Conservation (phyloP, 2,113 vertebrate genomes). For the Semnornis frantzii region DNA sequence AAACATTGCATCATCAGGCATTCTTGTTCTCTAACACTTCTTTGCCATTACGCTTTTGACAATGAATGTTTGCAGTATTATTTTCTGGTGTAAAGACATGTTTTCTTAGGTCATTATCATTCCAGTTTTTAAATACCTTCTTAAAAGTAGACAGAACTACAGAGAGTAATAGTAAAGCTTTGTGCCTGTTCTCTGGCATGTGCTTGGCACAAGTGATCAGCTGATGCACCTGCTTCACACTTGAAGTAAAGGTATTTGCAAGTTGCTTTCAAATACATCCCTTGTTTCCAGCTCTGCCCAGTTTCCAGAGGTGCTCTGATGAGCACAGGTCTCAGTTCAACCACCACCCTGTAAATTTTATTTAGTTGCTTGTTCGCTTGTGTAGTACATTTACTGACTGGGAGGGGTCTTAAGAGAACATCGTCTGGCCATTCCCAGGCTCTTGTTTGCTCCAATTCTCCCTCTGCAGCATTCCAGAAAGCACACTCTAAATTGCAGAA, state of each 20-base stretch:
- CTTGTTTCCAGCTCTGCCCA: slow-evolving; percentile 7
- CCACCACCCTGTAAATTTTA: neutral
- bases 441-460: neutral
- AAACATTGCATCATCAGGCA: slow-evolving; percentile 76
- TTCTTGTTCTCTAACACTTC: slow-evolving; percentile 73
- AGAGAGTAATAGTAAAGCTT: slow-evolving; percentile 55
- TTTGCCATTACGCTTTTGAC: slow-evolving; percentile 61
- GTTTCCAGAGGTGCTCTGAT: neutral
- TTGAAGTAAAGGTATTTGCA: neutral
- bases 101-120: slow-evolving; percentile 68
- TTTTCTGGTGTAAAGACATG: slow-evolving; percentile 71
- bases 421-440: neutral
- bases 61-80: slow-evolving; percentile 72
- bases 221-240: neutral
- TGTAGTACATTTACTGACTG: neutral
- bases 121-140: slow-evolving; percentile 43
- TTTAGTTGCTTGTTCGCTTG: neutral
- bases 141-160: slow-evolving; percentile 28
- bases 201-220: slow-evolving; percentile 5
- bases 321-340: neutral
- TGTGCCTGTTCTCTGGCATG: slow-evolving; percentile 22
- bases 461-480: rapidly evolving
- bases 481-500: neutral
- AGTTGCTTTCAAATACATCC: slow-evolving; percentile 11
- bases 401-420: neutral